phyloP scores from a whole-genome alignment of 2,888 invertebrate species.

The Geotrupes spiniger region DNA sequence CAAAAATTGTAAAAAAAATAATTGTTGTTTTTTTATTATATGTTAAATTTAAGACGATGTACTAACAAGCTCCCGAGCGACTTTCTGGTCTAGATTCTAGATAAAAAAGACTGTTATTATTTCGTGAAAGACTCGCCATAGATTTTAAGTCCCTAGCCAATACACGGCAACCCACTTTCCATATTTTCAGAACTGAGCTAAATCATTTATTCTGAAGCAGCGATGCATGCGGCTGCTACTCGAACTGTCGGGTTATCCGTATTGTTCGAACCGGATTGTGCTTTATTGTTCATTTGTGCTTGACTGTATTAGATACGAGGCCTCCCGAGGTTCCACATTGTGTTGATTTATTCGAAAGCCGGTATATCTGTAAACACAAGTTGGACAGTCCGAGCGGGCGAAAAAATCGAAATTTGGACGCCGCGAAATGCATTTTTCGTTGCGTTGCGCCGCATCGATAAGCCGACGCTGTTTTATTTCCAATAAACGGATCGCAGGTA shows the following conservation, averaged over 20 bases:
- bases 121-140: conserved; percentile 22
- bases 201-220: conserved; percentile 40
- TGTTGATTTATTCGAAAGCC: conserved; percentile 12
- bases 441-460: not conserved
- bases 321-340: conserved; percentile 17
- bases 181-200: conserved; percentile 42
- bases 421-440: not conserved
- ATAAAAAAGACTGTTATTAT: conserved; percentile 2
- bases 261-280: conserved; percentile 36
- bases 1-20: no score
- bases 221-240: conserved; percentile 34
- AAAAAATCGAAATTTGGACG: conserved; percentile 9
- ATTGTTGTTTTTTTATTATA: no score
- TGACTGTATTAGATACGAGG: conserved; percentile 35
- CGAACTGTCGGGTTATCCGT: conserved; percentile 32
- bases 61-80: no score
- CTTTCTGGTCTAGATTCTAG: no score
- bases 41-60: no score
- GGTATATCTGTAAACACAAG: conserved; percentile 5
- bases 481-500: conserved; percentile 15
- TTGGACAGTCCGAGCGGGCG: conserved; percentile 1
- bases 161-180: conserved; percentile 44
- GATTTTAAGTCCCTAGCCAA: conserved; percentile 30
- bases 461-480: conserved; percentile 13
- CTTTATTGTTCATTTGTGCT: conserved; percentile 39